phyloP scores from a whole-genome alignment of 2,113 vertebrate species.

The Propithecus coquereli region DNA sequence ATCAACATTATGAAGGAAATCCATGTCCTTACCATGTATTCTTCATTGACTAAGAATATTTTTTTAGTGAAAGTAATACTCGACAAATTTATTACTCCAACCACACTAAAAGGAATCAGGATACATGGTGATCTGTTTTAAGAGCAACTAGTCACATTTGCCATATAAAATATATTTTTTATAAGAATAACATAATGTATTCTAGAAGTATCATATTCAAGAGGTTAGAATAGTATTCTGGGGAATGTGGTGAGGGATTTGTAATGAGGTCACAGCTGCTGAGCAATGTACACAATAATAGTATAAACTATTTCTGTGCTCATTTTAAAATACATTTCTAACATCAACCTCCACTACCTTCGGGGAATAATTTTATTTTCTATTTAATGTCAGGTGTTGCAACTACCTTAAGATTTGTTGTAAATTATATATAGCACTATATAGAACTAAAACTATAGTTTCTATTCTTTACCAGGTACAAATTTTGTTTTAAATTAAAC shows the following conservation, averaged over 20 bases:
- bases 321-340: conserved; percentile 46
- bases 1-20: not conserved
- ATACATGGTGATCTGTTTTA: not conserved
- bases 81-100: not conserved
- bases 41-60: not conserved
- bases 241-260: not conserved
- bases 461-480: not conserved
- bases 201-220: not conserved
- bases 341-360: conserved; percentile 22
- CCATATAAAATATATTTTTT: not conserved
- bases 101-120: not conserved
- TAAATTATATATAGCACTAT: conserved; percentile 58
- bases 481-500: conserved; percentile 40
- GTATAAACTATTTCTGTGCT: conserved; percentile 22
- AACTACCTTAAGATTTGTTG: conserved; percentile 50
- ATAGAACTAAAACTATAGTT: not conserved
- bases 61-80: not conserved
- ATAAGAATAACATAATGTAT: not conserved
- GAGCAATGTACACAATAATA: conserved; percentile 1
- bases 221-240: not conserved
- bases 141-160: not conserved
- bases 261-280: conserved; percentile 32
- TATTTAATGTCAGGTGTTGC: conserved; percentile 69
- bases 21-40: not conserved
- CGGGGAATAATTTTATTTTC: conserved; percentile 70